Conservation (phyloP, 2,797 vertebrate genomes). For the Gallinago solitaria region DNA sequence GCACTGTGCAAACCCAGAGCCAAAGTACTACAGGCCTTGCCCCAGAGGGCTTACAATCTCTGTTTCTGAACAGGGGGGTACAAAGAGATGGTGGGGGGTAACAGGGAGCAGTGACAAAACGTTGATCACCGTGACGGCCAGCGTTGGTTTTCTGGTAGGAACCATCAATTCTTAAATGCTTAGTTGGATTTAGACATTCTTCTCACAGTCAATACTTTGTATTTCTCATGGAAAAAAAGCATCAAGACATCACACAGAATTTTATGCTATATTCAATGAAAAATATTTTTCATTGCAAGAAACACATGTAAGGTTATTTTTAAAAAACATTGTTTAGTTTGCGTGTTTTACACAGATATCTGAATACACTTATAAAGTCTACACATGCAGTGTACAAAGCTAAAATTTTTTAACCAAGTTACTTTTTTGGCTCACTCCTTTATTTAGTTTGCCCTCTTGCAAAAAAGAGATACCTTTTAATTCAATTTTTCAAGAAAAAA, state of each 20-base stretch:
- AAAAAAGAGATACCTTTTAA: not conserved
- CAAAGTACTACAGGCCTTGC: not conserved
- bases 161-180: not conserved
- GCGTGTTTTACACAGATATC: not conserved
- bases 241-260: not conserved
- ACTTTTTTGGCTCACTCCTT: not conserved
- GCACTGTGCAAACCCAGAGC: conserved; percentile 35
- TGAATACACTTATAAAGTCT: not conserved
- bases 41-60: conserved; percentile 53
- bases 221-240: not conserved
- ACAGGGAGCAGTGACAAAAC: not conserved
- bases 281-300: conserved; percentile 37
- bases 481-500: not conserved
- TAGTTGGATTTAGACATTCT: not conserved
- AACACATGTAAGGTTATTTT: not conserved
- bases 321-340: not conserved
- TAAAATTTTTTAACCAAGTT: not conserved
- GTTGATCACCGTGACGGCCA: not conserved
- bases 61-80: not conserved
- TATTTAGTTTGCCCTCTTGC: not conserved
- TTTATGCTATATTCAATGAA: not conserved
- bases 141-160: not conserved
- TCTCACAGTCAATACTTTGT: not conserved
- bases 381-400: not conserved
- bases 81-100: not conserved